A percentile compares a stretch with the other conserved stretches of the same genome.
phyloP scores from a whole-genome alignment of 1,140 invertebrate genomes.

The Tenebrio molitor region DNA sequence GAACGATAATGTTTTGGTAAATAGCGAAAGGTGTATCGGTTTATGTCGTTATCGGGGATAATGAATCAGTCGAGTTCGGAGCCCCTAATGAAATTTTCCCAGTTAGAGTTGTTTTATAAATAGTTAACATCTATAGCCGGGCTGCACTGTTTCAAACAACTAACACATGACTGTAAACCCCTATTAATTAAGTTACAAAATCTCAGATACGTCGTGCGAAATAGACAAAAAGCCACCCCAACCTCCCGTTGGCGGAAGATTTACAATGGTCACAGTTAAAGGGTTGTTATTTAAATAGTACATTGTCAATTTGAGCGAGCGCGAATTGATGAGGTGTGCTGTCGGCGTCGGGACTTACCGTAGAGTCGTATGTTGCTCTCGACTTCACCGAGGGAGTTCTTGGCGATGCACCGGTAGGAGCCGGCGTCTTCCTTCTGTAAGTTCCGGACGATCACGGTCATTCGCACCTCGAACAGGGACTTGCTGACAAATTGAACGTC shows the following conservation, averaged over 20 bases:
- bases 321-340: not conserved
- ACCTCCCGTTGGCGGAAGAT: slow-evolving; percentile 10
- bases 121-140: slow-evolving; percentile 2
- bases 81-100: not conserved
- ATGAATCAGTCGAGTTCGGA: slow-evolving; percentile 12
- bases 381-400: slow-evolving; percentile 91
- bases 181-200: slow-evolving; percentile 38
- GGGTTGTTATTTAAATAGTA: slow-evolving; percentile 25
- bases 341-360: slow-evolving; percentile 73
- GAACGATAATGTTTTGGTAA: not conserved
- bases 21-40: not conserved
- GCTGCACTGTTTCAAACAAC: slow-evolving; percentile 12
- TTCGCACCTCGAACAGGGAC: slow-evolving; percentile 85
- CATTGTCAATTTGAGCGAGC: slow-evolving; percentile 20
- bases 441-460: slow-evolving; percentile 85
- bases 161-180: slow-evolving; percentile 34
- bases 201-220: slow-evolving; percentile 9
- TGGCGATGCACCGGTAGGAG: slow-evolving; percentile 89
- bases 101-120: slow-evolving; percentile 21
- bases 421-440: slow-evolving; percentile 86
- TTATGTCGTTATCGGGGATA: not conserved
- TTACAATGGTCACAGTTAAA: slow-evolving; percentile 27
- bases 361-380: slow-evolving; percentile 91
- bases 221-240: slow-evolving; percentile 13
- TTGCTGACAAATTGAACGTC: slow-evolving; percentile 80